A percentile compares a stretch with the other conserved stretches of the same genome.
Evolutionary conservation across 1,140 invertebrate species (phyloP).

Genomic region (Anastrepha ludens): DNA sequence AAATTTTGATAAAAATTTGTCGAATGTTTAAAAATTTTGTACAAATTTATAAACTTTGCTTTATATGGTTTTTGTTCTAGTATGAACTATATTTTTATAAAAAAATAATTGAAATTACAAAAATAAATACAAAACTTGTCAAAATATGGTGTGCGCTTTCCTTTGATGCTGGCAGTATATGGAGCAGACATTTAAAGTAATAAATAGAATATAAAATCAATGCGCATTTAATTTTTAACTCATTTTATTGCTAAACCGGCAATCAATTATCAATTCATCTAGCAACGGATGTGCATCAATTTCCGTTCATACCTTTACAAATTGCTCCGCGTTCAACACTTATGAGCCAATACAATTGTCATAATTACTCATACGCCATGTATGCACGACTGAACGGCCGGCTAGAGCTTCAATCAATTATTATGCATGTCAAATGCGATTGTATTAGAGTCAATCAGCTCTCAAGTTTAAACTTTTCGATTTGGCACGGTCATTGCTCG

Average conservation of each 20-base stretch:
- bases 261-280: background rate
- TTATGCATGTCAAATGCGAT: background rate
- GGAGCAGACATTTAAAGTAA: no score
- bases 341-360: slow-evolving; percentile 9
- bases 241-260: background rate
- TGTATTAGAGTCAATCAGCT: background rate
- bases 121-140: no score
- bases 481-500: background rate
- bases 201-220: background rate
- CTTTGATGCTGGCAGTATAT: no score
- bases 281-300: slow-evolving; percentile 28
- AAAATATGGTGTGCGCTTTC: no score
- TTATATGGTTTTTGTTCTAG: no score
- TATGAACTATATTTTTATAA: no score
- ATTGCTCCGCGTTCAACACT: slow-evolving; percentile 11
- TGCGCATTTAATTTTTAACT: background rate
- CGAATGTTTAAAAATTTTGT: no score
- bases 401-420: background rate
- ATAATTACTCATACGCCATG: slow-evolving; percentile 37
- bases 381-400: background rate
- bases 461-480: background rate
- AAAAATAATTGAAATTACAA: no score
- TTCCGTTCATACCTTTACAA: slow-evolving; percentile 12
- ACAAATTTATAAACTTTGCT: no score
- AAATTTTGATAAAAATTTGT: no score